Conservation (phyloP, 2,797 vertebrate genomes). For the Catharus ustulatus region DNA sequence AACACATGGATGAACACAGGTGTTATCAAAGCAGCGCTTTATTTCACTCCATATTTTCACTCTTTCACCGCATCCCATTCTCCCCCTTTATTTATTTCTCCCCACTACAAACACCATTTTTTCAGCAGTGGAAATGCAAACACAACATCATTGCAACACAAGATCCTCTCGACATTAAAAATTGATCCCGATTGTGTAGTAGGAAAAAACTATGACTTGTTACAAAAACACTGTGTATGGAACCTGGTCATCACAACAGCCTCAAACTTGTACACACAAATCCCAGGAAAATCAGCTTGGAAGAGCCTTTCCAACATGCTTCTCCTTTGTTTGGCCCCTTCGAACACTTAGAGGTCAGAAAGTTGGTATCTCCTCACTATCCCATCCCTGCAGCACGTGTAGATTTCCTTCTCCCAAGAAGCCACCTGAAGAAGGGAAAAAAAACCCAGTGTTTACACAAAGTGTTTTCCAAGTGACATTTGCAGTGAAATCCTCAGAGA, state of each 20-base stretch:
- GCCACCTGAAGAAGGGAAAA: slow-evolving; percentile 58
- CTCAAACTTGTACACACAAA: neutral
- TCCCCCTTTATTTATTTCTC: accelerated
- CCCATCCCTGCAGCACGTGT: slow-evolving; percentile 78
- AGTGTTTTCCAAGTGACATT: neutral
- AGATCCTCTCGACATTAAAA: neutral
- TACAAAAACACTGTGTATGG: neutral
- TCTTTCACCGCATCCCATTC: too few species aligned
- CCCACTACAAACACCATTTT: neutral
- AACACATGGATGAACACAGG: neutral
- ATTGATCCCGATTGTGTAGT: neutral
- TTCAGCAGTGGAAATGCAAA: neutral
- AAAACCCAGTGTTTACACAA: neutral
- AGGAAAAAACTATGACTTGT: neutral
- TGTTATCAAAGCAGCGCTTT: neutral
- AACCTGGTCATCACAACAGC: neutral
- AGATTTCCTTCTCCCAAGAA: slow-evolving; percentile 76
- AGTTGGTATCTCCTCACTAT: slow-evolving; percentile 79
- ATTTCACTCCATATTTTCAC: neutral
- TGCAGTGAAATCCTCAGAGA: neutral
- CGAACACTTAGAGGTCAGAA: slow-evolving; percentile 55
- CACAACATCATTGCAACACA: neutral
- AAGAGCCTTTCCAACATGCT: accelerated
- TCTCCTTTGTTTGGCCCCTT: too few species aligned
- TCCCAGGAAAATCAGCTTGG: neutral